A percentile compares a stretch with the other conserved stretches of the same genome.
These are phyloP conservation scores for Sclerodermus sp. DNA, from an alignment of 2,888 invertebrate genomes.

Conservation along the genomic window DNA sequence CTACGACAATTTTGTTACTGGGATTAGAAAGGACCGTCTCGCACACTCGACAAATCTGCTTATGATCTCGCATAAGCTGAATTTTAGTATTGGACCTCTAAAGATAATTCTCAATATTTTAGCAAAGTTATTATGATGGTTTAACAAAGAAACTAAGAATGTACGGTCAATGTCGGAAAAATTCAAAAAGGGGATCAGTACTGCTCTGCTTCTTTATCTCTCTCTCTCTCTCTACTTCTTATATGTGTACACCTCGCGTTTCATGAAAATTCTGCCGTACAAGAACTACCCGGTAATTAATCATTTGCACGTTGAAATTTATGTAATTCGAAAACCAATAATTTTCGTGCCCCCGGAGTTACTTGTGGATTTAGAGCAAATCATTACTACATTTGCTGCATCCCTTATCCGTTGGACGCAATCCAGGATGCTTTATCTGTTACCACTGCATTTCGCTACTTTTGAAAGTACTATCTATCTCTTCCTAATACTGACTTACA, in stretches of 20 bases:
- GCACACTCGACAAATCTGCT: background rate
- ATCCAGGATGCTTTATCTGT: conserved; percentile 8
- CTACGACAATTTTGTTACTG: background rate
- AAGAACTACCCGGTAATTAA: too few relatives aligned
- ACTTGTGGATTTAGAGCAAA: background rate
- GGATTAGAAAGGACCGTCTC: conserved; percentile 1
- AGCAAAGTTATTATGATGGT: too few relatives aligned
- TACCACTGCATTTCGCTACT: background rate
- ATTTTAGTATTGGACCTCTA: too few relatives aligned
- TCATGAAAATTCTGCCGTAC: too few relatives aligned
- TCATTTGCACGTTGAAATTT: too few relatives aligned
- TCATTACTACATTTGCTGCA: conserved; percentile 4
- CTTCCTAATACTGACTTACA: conserved; percentile 3
- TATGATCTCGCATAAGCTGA: background rate
- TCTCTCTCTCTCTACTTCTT: background rate
- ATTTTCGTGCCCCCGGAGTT: too few relatives aligned
- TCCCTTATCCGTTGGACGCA: conserved; percentile 6
- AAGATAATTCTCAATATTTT: too few relatives aligned
- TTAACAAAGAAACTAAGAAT: too few relatives aligned
- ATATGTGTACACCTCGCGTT: too few relatives aligned
- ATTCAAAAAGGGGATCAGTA: too few relatives aligned
- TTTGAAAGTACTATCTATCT: conserved; percentile 4
- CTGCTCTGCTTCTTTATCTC: background rate
- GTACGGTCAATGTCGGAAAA: too few relatives aligned
- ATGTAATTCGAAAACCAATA: too few relatives aligned